Percentiles rank a stretch among this genome's conserved stretches.
Evolutionary conservation across 1,140 invertebrate species (phyloP).

Genomic region (Drosophila setifemur): DNA sequence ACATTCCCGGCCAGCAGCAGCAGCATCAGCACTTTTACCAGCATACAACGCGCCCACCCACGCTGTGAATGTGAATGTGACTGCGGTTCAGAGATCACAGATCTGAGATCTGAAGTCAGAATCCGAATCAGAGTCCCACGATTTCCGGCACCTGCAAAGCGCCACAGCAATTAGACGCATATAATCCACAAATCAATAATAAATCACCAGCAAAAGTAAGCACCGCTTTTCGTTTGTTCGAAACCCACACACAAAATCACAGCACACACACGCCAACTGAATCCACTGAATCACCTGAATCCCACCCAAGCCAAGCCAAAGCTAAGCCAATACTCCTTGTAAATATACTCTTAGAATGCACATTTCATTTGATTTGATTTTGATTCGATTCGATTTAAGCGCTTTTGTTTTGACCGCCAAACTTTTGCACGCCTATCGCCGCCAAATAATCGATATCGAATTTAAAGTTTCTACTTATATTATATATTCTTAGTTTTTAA

Average conservation of each 20-base stretch:
- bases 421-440: slow-evolving; percentile 38
- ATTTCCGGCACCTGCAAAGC: slow-evolving; percentile 33
- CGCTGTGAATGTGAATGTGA: slow-evolving; percentile 49
- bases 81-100: neutral
- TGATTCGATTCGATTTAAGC: too few species aligned
- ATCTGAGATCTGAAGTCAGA: too few species aligned
- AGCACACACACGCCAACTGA: slow-evolving; percentile 4
- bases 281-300: neutral
- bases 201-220: slow-evolving; percentile 53
- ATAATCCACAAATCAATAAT: slow-evolving; percentile 48
- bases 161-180: slow-evolving; percentile 42
- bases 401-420: slow-evolving; percentile 57
- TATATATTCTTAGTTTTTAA: neutral
- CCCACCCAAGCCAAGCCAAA: too few species aligned
- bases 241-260: slow-evolving; percentile 20
- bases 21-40: slow-evolving; percentile 64
- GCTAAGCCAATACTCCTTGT: slow-evolving; percentile 7
- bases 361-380: too few species aligned
- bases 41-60: slow-evolving; percentile 70
- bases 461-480: too few species aligned
- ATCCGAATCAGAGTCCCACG: slow-evolving; percentile 26
- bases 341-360: slow-evolving; percentile 11
- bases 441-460: slow-evolving; percentile 58
- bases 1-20: slow-evolving; percentile 40
- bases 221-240: slow-evolving; percentile 42